These are phyloP conservation scores for Venturia canescens DNA, from an alignment of 1,140 invertebrate species.

Conservation along the genomic window DNA sequence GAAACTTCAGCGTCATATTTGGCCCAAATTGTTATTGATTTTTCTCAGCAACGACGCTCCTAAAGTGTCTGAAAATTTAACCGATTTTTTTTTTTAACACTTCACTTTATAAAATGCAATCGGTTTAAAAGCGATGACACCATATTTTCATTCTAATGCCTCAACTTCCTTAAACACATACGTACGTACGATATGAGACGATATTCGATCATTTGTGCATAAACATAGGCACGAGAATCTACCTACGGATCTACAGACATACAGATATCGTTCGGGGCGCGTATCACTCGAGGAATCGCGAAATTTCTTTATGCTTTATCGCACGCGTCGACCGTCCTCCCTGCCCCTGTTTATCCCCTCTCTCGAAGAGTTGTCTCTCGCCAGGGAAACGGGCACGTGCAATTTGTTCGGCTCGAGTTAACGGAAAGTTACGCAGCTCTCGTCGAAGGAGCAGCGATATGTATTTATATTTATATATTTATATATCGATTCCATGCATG, in stretches of 20 bases:
- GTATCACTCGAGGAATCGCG: conserved; percentile 26
- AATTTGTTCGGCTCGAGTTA: conserved; percentile 43
- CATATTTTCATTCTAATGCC: too few relatives aligned
- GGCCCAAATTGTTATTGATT: too few relatives aligned
- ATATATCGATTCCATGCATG: neutral
- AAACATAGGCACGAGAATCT: neutral
- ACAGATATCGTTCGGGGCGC: neutral
- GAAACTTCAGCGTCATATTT: too few relatives aligned
- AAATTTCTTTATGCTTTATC: conserved; percentile 31
- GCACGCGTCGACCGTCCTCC: neutral
- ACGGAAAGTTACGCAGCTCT: conserved; percentile 48
- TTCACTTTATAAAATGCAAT: too few relatives aligned
- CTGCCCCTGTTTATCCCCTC: neutral
- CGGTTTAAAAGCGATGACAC: too few relatives aligned
- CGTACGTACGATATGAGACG: too few relatives aligned
- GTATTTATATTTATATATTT: neutral
- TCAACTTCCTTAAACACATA: too few relatives aligned
- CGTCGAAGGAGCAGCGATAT: neutral
- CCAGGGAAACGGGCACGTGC: conserved; percentile 25
- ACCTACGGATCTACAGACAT: neutral
- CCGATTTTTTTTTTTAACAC: too few relatives aligned
- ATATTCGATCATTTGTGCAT: neutral
- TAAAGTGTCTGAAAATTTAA: too few relatives aligned
- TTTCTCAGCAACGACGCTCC: too few relatives aligned
- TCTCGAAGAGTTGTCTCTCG: neutral